These are phyloP conservation scores for Lineus longissimus DNA, from an alignment of 1,140 invertebrate species.

Conservation along the genomic window DNA sequence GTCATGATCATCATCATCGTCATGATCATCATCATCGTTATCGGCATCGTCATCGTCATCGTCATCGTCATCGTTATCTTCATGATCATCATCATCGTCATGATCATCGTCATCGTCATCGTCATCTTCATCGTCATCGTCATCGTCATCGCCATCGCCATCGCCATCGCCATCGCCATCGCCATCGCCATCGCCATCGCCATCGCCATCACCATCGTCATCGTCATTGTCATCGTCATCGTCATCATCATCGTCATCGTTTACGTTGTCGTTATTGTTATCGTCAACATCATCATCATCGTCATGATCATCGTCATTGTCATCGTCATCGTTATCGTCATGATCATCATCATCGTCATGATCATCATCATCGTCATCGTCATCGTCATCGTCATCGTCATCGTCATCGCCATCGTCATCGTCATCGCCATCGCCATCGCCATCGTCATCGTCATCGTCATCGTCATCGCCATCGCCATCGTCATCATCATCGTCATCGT, in stretches of 20 bases:
- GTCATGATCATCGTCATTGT: too few relatives aligned
- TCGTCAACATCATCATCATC: too few relatives aligned
- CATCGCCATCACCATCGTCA: background rate
- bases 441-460: slow-evolving; percentile 1
- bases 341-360: too few relatives aligned
- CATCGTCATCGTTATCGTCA: too few relatives aligned
- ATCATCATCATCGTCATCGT: background rate
- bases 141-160: background rate
- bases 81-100: too few relatives aligned
- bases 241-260: too few relatives aligned
- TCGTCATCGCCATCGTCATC: background rate
- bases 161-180: background rate
- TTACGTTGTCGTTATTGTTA: background rate
- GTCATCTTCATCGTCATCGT: background rate
- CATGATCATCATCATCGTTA: too few relatives aligned
- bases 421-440: background rate
- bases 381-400: background rate
- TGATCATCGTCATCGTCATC: too few relatives aligned
- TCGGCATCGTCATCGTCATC: background rate
- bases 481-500: slow-evolving; percentile 1
- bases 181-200: background rate
- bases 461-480: slow-evolving; percentile 1
- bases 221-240: background rate
- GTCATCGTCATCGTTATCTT: slow-evolving; percentile 1
- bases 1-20: too few relatives aligned